Evolutionary conservation across 2,797 vertebrate species (phyloP).

Genomic region (Balearica regulorum): DNA sequence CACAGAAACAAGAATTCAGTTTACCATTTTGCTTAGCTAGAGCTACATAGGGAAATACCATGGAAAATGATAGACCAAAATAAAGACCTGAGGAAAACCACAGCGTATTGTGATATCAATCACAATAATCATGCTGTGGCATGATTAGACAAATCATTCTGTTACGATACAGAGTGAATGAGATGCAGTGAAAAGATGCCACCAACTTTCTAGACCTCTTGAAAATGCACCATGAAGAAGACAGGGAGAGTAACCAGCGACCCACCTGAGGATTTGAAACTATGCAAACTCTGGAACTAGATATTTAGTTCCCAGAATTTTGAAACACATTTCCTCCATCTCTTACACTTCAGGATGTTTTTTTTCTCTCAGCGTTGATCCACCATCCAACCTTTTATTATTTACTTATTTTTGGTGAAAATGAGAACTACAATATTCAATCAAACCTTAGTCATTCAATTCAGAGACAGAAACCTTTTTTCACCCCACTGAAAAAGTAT

Average conservation of each 20-base stretch:
- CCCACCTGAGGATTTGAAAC: background rate
- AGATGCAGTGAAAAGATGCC: background rate
- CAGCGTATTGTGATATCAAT: background rate
- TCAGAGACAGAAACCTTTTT: background rate
- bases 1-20: background rate
- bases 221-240: background rate
- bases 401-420: background rate
- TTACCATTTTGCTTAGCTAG: background rate
- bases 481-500: background rate
- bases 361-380: background rate
- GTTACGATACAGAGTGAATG: background rate
- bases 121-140: background rate
- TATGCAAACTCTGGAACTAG: background rate
- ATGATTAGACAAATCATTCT: background rate
- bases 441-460: background rate
- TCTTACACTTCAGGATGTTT: background rate
- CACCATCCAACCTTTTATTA: background rate
- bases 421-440: background rate
- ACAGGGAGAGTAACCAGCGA: background rate
- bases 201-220: background rate
- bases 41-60: background rate
- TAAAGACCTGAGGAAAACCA: background rate
- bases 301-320: background rate
- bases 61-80: background rate
- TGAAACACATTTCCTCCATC: background rate